Evolutionary conservation across 2,797 vertebrate genomes (phyloP), one percentile per base, ranked within the genome.

Genomic region (Alauda arvensis): DNA sequence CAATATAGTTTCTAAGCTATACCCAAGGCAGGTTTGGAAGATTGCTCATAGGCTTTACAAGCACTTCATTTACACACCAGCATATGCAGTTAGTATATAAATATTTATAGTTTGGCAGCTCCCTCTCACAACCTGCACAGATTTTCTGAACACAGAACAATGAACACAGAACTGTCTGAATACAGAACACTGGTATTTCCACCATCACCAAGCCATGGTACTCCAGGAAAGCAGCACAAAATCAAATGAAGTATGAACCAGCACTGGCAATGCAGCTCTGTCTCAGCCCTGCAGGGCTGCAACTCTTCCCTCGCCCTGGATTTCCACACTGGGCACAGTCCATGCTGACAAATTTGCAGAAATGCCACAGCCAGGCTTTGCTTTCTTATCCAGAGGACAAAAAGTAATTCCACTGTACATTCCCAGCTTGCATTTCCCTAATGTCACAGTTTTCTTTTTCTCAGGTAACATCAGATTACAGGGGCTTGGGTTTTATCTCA

Each of bases 31-130:
- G 42, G 61, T 70, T 86, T 59, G 71, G 76, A 70, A 68, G 63
- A 78, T 7, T 62, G 71, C 60, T 88, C 70, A 39, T 1, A 60
- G 82, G 60, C 25, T 78, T 87, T 74, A 65, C n/a, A 81, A 89
- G 84, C 59, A 76, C 70, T 89, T 75, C 65, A 89, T 76, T 84
- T 72, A 62, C 62, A 85, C 67, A 74, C 43, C 57, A 83, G 87
- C 74, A 65, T 45, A 85, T n/a, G 62, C 46, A 63, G 56, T 86
- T 57, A 53, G 68, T 90, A 28, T 39, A 75, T 87, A 84, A 90
- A 89, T 85, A 91, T 90, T 87, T 88, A 78, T 17, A 75, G 67
- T 20, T 83, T 77, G 85, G 79, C 91, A 86, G 85, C 29, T 87
- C 37, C 6, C 56, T 80, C 88, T 67, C 83, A 62, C 81, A 78